Evolutionary conservation across 2,888 invertebrate genomes (phyloP).

Genomic region (Himalopsyche tibetana): DNA sequence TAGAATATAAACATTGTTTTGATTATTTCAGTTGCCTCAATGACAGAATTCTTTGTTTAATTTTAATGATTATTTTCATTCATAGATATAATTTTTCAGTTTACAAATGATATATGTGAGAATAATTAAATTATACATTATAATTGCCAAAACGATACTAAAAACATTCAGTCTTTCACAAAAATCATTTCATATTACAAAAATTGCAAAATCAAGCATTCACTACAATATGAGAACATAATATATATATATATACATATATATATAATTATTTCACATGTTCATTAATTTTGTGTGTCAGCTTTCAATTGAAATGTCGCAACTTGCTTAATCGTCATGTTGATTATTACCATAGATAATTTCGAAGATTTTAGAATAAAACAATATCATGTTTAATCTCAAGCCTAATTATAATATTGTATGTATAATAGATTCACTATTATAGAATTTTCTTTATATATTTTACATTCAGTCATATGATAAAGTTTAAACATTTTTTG

Average conservation of each 20-base stretch:
- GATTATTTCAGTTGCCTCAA: not conserved
- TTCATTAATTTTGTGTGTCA: constrained; percentile 20
- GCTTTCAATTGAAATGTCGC: constrained; percentile 29
- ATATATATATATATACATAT: no score
- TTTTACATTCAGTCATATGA: not conserved
- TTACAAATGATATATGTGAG: not conserved
- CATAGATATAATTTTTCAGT: not conserved
- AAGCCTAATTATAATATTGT: constrained; percentile 15
- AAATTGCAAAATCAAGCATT: constrained; percentile 36
- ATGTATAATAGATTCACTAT: constrained; percentile 1
- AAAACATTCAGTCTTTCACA: not conserved
- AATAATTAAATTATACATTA: not conserved
- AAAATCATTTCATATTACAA: constrained; percentile 6
- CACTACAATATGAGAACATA: constrained; percentile 5
- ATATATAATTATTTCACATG: not conserved
- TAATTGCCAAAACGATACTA: not conserved
- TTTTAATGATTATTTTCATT: not conserved
- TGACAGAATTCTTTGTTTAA: no score
- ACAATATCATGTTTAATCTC: constrained; percentile 32
- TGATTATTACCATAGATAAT: constrained; percentile 13
- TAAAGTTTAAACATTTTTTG: not conserved
- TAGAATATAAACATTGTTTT: not conserved
- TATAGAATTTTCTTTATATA: not conserved
- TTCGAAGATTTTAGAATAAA: constrained; percentile 25
- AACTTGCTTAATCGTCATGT: constrained; percentile 3